phyloP scores from a whole-genome alignment of 2,113 vertebrate species.

The Sebastes fasciatus region DNA sequence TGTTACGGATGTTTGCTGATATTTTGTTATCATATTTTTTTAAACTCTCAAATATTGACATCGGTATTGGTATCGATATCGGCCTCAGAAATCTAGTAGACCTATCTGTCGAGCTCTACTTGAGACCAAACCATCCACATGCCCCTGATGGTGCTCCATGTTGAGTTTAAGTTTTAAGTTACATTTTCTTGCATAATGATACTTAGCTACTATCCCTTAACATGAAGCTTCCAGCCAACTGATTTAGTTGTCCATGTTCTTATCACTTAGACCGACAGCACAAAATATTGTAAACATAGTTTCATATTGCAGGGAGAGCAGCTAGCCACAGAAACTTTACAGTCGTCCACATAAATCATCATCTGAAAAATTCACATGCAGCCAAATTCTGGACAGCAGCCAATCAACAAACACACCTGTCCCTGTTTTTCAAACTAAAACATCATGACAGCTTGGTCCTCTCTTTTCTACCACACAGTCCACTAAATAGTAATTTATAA shows the following conservation, averaged over 20 bases:
- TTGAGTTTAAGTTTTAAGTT: neutral
- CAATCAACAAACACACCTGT: slow-evolving; percentile 13
- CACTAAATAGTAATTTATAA: neutral
- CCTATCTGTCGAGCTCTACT: neutral
- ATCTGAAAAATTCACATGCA: slow-evolving; percentile 30
- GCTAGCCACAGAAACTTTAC: slow-evolving; percentile 5
- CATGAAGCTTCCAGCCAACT: neutral
- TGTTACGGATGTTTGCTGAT: neutral
- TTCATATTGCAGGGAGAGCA: neutral
- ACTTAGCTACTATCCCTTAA: neutral
- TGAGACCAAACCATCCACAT: neutral
- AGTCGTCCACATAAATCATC: slow-evolving; percentile 7
- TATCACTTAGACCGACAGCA: neutral
- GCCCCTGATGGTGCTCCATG: neutral
- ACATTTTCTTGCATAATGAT: neutral
- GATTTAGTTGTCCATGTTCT: neutral
- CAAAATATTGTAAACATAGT: neutral
- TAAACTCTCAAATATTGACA: neutral
- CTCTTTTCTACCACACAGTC: neutral
- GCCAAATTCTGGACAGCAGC: slow-evolving; percentile 17
- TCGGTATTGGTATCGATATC: neutral
- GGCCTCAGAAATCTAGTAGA: neutral
- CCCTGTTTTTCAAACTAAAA: neutral
- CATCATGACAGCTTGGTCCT: neutral
- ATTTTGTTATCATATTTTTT: neutral